Base-by-base conservation (phyloP, 92 coral and sea anemone genomes). In the Parazoanthus darwini region DNA sequence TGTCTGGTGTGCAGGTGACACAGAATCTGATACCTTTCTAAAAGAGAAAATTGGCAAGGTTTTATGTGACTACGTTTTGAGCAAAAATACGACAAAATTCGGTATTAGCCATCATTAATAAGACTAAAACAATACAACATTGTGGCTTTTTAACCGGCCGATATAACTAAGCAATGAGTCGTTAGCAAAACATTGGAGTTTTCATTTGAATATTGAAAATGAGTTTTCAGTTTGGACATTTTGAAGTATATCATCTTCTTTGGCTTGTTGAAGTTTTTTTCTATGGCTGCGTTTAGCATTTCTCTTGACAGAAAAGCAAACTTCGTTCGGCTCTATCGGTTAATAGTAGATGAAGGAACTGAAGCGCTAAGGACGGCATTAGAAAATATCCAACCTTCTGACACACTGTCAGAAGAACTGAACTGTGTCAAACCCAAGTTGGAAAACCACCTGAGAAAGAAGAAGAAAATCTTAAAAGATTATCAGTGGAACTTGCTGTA, bases 271-370 rank as follows among this genome's bases (percentile, higher is more conserved):
- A 39, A 39, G 42, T 56, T 77, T 77, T 15, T 77, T 46, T 44
- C 63, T 44, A 78, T 78, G 81, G 81, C 58, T 76, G 80, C 5
- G 22, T 36, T 16, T 76, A 15, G 46, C 46, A 23, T 68, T 68
- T 22, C 85, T 42, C 14, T 59, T 15, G 59, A 80, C 8, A 86
- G 77, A 15, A 92, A 92, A 87, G 82, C 87, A 3, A 92, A 92
- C 38, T 89, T 86, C 23, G 14, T 88, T 29, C 82, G 92, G 25
- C 54, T 92, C 63, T 74, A 63, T 33, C 88, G 92, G 59, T 63
- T 92, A 43, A 83, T 92, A 5, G 74, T 88, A n/a, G 88, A 89
- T 73, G 87, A 88, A 81, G 94, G 94, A 76, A 87, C 88, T 6
- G 56, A 63, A 2, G 91, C 71, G 11, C 68, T 92, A 37, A 87